Base-by-base conservation (phyloP, 1,140 invertebrate species). In the Chironomus tepperi region DNA sequence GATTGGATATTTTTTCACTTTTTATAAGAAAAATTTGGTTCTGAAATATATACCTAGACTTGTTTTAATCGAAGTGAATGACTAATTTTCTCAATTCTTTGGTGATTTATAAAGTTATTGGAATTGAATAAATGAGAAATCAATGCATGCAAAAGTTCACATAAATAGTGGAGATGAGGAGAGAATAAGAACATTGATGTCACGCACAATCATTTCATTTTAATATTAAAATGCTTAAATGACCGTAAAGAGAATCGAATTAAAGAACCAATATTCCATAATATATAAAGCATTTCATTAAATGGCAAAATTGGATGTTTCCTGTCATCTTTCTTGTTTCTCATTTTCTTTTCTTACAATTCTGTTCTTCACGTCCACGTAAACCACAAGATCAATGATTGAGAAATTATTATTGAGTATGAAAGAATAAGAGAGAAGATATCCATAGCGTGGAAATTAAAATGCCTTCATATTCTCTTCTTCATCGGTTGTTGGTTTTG, bases 271-370 rank as follows among this genome's bases (percentile, higher is more conserved):
- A 70, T 70, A 70, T 70, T 21, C 65, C n/a, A 18, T 70, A 9
- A 10, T n/a, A 34, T 34, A n/a, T 12, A 12, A 57, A 57, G n/a
- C 47, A 16, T 70, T 19, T 70, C 65, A 70, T 70, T 70, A 70
- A 70, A 70, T 70, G 65, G 16, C 65, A 70, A 70, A 70, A 70
- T 70, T 70, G 65, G 7, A 70, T 21, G 19, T 70, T 70, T 70
- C 65, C 65, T 70, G 65, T 70, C 65, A 34, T 34, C 24, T 34
- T 34, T 34, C 24, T 34, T 34, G 24, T 34, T 34, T 34, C 24
- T 34, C 24, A 34, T 34, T 34, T 34, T 57, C 47, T 15, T 57
- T 57, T 15, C 15, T 15, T 57, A 47, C 8, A 15, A 47, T 12
- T 57, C 10, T n/a, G 24, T 57, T 57, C n/a, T 57, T 57, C n/a